Percentiles rank a stretch among this genome's conserved stretches.
These are phyloP conservation scores for Drosophila merina DNA, from an alignment of 2,888 invertebrate species.

Conservation along the genomic window DNA sequence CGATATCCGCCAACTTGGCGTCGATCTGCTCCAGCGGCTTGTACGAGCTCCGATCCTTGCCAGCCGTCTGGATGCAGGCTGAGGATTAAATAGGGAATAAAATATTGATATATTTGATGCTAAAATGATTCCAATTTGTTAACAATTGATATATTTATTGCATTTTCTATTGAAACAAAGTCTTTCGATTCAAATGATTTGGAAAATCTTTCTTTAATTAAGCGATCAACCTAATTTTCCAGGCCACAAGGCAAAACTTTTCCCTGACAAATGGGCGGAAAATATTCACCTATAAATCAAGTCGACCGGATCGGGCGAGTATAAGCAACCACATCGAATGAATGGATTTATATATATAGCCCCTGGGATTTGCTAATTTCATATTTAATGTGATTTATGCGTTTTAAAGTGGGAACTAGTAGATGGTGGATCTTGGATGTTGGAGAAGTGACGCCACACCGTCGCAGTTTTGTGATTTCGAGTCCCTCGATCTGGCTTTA, in stretches of 20 bases:
- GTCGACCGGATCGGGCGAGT: neutral
- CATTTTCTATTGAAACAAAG: too few species aligned
- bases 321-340: neutral
- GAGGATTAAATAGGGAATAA: too few species aligned
- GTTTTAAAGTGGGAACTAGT: constrained; percentile 56
- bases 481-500: neutral
- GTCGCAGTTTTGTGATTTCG: constrained; percentile 17
- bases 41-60: constrained; percentile 87
- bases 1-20: constrained; percentile 82
- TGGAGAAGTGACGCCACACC: constrained; percentile 25
- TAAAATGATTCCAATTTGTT: too few species aligned
- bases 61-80: constrained; percentile 89
- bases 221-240: neutral
- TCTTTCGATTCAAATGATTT: too few species aligned
- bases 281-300: constrained; percentile 55
- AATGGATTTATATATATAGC: constrained; percentile 21
- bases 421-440: constrained; percentile 25
- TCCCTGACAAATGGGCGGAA: constrained; percentile 52
- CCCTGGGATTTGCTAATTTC: constrained; percentile 30
- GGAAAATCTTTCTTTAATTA: neutral
- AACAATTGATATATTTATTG: too few species aligned
- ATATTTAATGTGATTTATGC: constrained; percentile 66
- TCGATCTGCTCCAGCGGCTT: constrained; percentile 87
- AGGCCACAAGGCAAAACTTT: neutral
- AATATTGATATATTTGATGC: too few species aligned